Evolutionary conservation across 1,140 invertebrate genomes (phyloP).

Genomic region (Octopus sinensis): DNA sequence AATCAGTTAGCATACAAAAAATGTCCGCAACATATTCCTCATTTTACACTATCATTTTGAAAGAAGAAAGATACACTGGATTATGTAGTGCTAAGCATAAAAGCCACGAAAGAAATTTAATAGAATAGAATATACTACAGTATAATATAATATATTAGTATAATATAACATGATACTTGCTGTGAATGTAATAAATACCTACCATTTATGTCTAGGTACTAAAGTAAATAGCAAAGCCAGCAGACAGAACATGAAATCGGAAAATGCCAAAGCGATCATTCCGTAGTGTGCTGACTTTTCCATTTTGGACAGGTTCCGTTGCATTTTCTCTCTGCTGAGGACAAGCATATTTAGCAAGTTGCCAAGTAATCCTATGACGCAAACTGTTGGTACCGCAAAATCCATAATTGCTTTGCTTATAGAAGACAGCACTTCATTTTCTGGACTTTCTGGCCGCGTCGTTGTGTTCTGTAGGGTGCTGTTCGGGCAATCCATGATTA

Average conservation of each 20-base stretch:
- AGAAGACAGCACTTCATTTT: conserved; percentile 22
- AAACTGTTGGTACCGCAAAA: conserved; percentile 41
- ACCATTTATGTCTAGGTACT: conserved; percentile 29
- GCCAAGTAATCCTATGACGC: conserved; percentile 47
- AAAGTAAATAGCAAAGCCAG: conserved; percentile 46
- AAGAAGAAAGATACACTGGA: too few species aligned
- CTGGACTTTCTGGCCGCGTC: neutral
- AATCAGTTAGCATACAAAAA: too few species aligned
- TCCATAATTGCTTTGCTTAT: conserved; percentile 42
- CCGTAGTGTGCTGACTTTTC: conserved; percentile 54
- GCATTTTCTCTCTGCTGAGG: conserved; percentile 48
- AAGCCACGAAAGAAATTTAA: neutral
- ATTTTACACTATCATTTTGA: too few species aligned
- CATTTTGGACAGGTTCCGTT: conserved; percentile 49
- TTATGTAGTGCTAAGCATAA: too few species aligned
- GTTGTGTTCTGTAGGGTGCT: neutral
- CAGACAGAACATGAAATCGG: conserved; percentile 53
- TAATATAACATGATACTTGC: neutral
- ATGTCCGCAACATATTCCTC: too few species aligned
- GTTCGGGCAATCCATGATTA: neutral
- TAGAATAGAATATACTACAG: too few species aligned
- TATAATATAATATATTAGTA: neutral
- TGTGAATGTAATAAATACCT: neutral
- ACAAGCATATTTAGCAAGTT: conserved; percentile 52
- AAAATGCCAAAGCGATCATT: conserved; percentile 50